Percentiles rank a stretch among this genome's conserved stretches.
phyloP scores from a whole-genome alignment of 1,140 invertebrate genomes.

The Diorhabda elongata region DNA sequence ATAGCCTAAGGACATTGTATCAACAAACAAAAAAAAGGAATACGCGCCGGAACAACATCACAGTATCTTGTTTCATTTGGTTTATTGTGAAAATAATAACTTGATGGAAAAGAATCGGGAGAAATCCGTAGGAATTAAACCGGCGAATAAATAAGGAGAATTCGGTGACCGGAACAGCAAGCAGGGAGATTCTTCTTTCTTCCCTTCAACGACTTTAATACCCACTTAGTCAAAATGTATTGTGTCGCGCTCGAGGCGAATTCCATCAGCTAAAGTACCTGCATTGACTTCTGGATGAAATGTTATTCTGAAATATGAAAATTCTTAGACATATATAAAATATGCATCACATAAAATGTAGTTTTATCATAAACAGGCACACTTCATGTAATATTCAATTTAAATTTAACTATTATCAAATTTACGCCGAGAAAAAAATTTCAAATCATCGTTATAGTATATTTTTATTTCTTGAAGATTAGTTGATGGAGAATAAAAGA shows the following conservation, averaged over 20 bases:
- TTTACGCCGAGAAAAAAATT: too few species aligned
- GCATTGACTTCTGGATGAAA: conserved; percentile 2
- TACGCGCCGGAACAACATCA: neutral
- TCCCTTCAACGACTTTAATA: conserved; percentile 5
- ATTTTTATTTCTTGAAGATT: too few species aligned
- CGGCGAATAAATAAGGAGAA: conserved; percentile 9
- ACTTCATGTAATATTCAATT: too few species aligned
- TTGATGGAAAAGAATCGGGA: conserved; percentile 7
- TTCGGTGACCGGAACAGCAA: conserved; percentile 6
- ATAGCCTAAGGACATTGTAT: neutral
- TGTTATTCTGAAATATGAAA: too few species aligned
- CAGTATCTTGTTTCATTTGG: neutral
- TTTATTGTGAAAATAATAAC: conserved; percentile 10
- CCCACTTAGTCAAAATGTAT: conserved; percentile 7
- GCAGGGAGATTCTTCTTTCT: neutral
- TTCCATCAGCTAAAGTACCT: conserved; percentile 3
- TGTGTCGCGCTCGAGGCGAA: neutral
- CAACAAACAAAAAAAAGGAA: neutral
- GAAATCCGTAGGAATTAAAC: conserved; percentile 11
- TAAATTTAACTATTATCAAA: too few species aligned
- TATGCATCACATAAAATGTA: too few species aligned
- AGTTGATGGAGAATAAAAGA: too few species aligned
- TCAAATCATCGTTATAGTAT: too few species aligned
- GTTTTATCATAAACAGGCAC: too few species aligned
- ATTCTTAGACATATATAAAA: too few species aligned